Base-by-base conservation (phyloP, 1,140 invertebrate species). In the Hylaeus volcanicus region DNA sequence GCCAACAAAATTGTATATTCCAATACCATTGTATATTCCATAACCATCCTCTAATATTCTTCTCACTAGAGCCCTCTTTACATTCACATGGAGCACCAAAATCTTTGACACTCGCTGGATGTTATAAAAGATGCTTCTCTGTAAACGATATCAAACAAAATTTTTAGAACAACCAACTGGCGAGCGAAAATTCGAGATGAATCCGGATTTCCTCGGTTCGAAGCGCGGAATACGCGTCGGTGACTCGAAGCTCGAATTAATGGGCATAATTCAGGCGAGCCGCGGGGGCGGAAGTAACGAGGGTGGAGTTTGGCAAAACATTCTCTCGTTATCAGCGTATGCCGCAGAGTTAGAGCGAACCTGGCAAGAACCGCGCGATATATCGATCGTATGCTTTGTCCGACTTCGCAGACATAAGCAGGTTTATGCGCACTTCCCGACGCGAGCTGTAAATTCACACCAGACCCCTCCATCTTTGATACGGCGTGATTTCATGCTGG, bases 301-400 rank as follows among this genome's bases (percentile, higher is more conserved):
- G 75, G 80, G 82, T 78, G 86, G 78, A 68, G 83, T 70, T 79
- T 83, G 86, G 87, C 86, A 91, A 90, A 91, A 90, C 88, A 88
- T 85, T 73, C 53, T 68, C 83, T 81, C 71, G 82, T 89, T 90
- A 92, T 92, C 89, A 91, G 88, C 89, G 88, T 89, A 91, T 91
- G 89, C 83, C 89, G 82, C 77, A 82, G 86, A 80, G 86, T 88
- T 63, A 82, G 82, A 79, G 74, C 74, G 71, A 69, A 55, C 84
- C 80, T 70, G 81, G 85, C 77, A 85, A 90, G 88, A 80, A 84
- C 73, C 81, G 89, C 79, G 91, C 91, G 88, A 91, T 92, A 90
- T 90, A 93, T 93, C 88, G 91, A 93, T 92, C 89, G 74, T 61
- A 45, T 76, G 61, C 61, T 71, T 61, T 78, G 83, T 71, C 86